Conservation (phyloP, 2,797 vertebrate species). For the Microcaecilia unicolor region DNA sequence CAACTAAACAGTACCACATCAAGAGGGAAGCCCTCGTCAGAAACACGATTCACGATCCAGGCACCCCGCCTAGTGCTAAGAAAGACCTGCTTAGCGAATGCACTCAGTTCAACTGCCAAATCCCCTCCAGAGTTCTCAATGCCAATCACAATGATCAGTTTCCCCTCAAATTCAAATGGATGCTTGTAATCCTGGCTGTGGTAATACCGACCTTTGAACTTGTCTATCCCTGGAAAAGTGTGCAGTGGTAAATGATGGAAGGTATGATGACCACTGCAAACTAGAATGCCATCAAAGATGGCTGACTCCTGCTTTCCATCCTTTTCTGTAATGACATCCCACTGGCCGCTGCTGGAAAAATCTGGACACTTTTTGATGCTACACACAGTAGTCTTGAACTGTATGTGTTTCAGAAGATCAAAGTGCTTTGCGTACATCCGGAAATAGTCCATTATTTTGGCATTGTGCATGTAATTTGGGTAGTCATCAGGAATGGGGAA, state of each 20-base stretch:
- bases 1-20: conserved; percentile 46
- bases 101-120: conserved; percentile 73
- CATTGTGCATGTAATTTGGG: conserved; percentile 81
- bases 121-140: conserved; percentile 77
- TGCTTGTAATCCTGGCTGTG: conserved; percentile 78
- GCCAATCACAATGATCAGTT: conserved; percentile 65
- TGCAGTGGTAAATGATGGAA: conserved; percentile 67
- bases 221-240: conserved; percentile 73
- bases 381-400: conserved; percentile 58
- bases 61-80: conserved; percentile 60
- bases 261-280: conserved; percentile 81
- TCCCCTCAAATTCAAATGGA: conserved; percentile 43
- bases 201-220: conserved; percentile 56
- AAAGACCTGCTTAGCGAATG: conserved; percentile 63
- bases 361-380: conserved; percentile 56
- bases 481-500: conserved; percentile 74
- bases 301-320: conserved; percentile 50
- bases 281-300: conserved; percentile 75
- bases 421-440: conserved; percentile 70
- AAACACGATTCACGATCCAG: conserved; percentile 58
- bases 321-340: conserved; percentile 60
- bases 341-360: conserved; percentile 64
- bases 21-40: conserved; percentile 47
- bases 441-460: conserved; percentile 68
- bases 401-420: conserved; percentile 60